Evolutionary conservation across 1,140 invertebrate species (phyloP), one percentile per base, ranked within the genome.

Genomic region (Drosophila bocqueti): DNA sequence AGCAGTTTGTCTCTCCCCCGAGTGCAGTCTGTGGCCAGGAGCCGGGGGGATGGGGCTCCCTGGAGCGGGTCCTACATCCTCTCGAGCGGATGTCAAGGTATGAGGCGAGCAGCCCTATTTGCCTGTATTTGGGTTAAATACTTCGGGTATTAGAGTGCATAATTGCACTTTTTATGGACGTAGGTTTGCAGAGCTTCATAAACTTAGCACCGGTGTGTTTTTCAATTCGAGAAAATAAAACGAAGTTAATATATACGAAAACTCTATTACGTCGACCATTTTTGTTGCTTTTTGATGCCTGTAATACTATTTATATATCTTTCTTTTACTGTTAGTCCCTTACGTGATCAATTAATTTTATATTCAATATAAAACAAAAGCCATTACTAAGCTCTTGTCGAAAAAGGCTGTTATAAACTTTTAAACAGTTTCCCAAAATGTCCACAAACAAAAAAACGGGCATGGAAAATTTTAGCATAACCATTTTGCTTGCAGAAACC

Each of bases 401-500:
- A 24, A 11, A 52, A 54, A 55, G 61, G 62, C 69, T 36, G 42
- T 54, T 47, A 21, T 21, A 61, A 77, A 77, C 49, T 81, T 77
- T 77, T 62, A 45, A 82, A 45, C 40, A 59, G 52, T 80, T 74
- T 40, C 15, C 31, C 31, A 55, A 67, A 79, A 79, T 65, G 73
- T 49, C 42, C 31, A 72, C 36, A 40, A 29, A 34, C 57, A 63
- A 49, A 72, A 76, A 52, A 83, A 64, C 24, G 65, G 43, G 26
- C 40, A 34, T 54, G 69, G 52, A 65, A 78, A 68, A 81, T 71
- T 87, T 85, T 73, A 72, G 80, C 84, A 89, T 80, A 81, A 87
- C 80, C 83, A 83, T 87, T 87, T 87, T 89, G 75, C 83, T 89
- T 89, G 83, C 81, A 83, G 73, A 85, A 77, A 89, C 83, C 84